A percentile compares a stretch with the other conserved stretches of the same genome.
phyloP scores from a whole-genome alignment of 2,797 vertebrate species.

The Macroramphosus scolopax region DNA sequence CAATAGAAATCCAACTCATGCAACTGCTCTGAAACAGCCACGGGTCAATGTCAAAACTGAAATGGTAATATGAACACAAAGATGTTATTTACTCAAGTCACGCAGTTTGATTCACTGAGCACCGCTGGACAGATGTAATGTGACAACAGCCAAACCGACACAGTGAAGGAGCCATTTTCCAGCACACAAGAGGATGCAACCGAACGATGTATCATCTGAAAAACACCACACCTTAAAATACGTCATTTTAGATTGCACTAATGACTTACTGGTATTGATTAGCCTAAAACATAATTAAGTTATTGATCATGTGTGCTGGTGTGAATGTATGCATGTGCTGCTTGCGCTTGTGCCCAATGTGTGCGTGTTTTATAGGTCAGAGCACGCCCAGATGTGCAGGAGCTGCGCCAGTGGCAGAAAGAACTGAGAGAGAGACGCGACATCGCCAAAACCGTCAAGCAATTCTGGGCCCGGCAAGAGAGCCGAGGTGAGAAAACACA shows the following conservation, averaged over 20 bases:
- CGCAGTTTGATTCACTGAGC: too few relatives aligned
- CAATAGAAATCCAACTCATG: too few relatives aligned
- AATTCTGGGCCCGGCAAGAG: constrained; percentile 86
- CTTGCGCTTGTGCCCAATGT: constrained; percentile 16
- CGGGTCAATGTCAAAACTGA: too few relatives aligned
- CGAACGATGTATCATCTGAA: background rate
- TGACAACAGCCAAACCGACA: too few relatives aligned
- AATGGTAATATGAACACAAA: too few relatives aligned
- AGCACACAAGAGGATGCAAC: background rate
- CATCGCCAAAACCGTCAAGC: constrained; percentile 74
- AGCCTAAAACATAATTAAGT: constrained; percentile 15
- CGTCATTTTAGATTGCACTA: too few relatives aligned
- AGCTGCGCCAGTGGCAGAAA: constrained; percentile 89
- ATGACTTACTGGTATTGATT: too few relatives aligned
- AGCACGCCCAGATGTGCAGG: constrained; percentile 82
- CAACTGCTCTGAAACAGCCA: too few relatives aligned
- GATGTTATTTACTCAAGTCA: too few relatives aligned
- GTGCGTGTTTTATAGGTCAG: constrained; percentile 76
- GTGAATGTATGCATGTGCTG: constrained; percentile 11
- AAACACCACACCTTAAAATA: background rate
- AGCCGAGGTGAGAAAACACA: constrained; percentile 75
- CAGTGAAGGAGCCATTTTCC: too few relatives aligned
- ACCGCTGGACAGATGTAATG: too few relatives aligned
- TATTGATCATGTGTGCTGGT: constrained; percentile 29
- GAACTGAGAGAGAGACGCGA: constrained; percentile 78